Evolutionary conservation across 2,113 vertebrate species (phyloP), one percentile per base, ranked within the genome.

Genomic region (Ondatra zibethicus): DNA sequence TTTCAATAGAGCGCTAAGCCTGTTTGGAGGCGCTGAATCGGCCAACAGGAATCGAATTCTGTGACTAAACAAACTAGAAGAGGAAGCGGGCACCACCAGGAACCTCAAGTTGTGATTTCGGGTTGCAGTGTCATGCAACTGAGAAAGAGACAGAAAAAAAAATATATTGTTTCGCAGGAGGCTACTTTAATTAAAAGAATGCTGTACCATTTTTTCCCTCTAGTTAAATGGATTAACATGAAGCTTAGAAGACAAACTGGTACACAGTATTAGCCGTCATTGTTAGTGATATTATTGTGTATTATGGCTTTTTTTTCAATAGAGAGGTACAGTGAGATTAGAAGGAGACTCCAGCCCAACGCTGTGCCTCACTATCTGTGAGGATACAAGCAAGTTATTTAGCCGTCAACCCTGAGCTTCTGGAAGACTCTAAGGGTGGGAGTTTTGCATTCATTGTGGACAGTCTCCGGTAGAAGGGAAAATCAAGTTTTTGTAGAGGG

Each of bases 41-140:
- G 94, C 98, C 98, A 95, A 95, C 96, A 90, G 97, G 97, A 98
- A 95, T 97, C 97, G 97, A 97, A 96, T 97, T 98, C 96, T 73
- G 98, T 98, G 98, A 98, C 98, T 98, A 98, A 98, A 98, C 98
- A 98, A 97, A 98, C 97, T 96, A 96, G 95, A 99, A 98, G 98
- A 98, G 98, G 98, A 99, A 99, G 97, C 98, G 86, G 95, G 98
- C 97, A 97, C 89, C 96, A 98, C 94, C 97, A 95, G 97, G 96
- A 97, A 97, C 94, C 96, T 91, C 88, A 23, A 94, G 96, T 95
- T 97, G 97, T 97, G 97, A 99, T 98, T 98, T 98, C 97, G 98
- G 97, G 95, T 98, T 98, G 96, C 97, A 96, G 11, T 97, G 97
- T 98, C 98, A 98, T 97, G 96, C 96, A 95, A 94, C 68, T 47